phyloP scores from a whole-genome alignment of 2,113 vertebrate genomes.

The Rhegmatorhina hoffmannsi region DNA sequence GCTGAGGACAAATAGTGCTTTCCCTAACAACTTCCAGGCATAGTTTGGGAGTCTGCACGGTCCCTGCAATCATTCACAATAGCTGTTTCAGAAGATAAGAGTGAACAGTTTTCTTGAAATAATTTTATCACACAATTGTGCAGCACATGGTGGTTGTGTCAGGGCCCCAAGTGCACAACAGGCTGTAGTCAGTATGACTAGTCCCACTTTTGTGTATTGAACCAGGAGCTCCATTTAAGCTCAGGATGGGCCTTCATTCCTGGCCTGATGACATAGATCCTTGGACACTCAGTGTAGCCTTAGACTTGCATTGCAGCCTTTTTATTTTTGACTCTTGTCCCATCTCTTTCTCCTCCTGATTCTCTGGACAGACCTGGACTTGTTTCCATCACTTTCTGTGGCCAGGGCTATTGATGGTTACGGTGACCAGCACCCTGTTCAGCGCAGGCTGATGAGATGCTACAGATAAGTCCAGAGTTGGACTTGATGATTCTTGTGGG shows the following conservation, averaged over 20 bases:
- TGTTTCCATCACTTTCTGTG: background rate
- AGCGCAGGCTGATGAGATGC: background rate
- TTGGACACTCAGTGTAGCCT: background rate
- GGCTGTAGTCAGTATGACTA: background rate
- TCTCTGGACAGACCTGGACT: background rate
- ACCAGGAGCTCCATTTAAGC: background rate
- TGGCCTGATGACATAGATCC: background rate
- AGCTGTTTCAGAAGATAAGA: background rate
- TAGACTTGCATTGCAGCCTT: background rate
- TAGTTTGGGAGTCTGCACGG: background rate
- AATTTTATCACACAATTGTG: background rate
- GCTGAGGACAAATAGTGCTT: background rate
- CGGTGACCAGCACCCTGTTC: background rate
- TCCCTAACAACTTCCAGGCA: background rate
- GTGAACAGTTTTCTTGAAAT: background rate
- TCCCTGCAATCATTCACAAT: background rate
- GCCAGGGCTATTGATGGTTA: background rate
- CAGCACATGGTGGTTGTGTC: background rate
- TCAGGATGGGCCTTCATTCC: background rate
- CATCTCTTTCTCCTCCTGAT: background rate
- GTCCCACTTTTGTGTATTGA: background rate
- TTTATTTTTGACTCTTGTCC: background rate
- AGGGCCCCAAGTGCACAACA: no score
- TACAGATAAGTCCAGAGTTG: background rate
- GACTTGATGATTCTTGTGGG: background rate